These are phyloP conservation scores for Simalia tracyae DNA, from an alignment of 2,797 vertebrate species.

Conservation along the genomic window DNA sequence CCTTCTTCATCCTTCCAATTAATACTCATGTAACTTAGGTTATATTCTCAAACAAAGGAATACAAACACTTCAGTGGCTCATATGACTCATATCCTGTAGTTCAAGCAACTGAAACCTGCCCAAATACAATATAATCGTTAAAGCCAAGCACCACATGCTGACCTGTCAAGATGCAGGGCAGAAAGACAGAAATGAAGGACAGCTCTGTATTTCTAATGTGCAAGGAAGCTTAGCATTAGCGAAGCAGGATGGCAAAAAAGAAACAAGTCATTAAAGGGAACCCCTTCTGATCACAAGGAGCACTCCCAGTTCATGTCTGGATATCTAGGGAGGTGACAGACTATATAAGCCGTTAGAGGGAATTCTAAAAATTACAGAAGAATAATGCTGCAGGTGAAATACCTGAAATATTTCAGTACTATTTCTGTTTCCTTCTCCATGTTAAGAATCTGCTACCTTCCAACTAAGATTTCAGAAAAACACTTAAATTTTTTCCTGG, in stretches of 20 bases:
- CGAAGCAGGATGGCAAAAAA: accelerated
- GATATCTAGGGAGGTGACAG: accelerated
- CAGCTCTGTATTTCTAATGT: accelerated
- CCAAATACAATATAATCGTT: slow-evolving; percentile 54
- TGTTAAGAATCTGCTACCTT: background rate
- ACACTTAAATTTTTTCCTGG: background rate
- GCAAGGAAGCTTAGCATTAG: background rate
- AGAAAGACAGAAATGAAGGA: background rate
- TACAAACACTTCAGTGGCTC: slow-evolving; percentile 61
- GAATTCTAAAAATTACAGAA: background rate
- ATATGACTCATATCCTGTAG: slow-evolving; percentile 73
- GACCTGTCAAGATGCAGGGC: accelerated
- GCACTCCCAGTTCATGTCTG: background rate
- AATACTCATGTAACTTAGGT: slow-evolving; percentile 42
- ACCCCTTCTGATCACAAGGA: background rate
- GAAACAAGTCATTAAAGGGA: background rate
- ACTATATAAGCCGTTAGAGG: background rate
- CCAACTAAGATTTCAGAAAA: background rate
- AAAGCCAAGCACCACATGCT: slow-evolving; percentile 54
- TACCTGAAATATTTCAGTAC: background rate
- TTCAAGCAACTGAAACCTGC: slow-evolving; percentile 63
- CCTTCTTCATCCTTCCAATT: slow-evolving; percentile 14
- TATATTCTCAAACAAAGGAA: slow-evolving; percentile 57
- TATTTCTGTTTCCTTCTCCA: background rate
- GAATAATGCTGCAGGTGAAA: background rate